These are phyloP conservation scores for Kobus ellipsiprymnus DNA, from an alignment of 2,113 vertebrate species.

Conservation along the genomic window DNA sequence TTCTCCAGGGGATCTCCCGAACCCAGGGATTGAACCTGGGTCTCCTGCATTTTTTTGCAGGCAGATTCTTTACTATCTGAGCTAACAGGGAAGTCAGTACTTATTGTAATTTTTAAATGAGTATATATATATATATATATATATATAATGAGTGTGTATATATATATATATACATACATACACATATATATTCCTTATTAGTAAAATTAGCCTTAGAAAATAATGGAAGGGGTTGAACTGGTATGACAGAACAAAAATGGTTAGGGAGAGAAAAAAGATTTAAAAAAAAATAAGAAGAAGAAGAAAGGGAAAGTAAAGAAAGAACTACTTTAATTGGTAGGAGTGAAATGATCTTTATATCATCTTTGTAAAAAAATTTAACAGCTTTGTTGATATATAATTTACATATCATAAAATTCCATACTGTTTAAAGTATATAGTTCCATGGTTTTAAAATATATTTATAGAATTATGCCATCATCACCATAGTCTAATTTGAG, in stretches of 20 bases:
- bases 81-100: not conserved
- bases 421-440: not conserved
- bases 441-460: not conserved
- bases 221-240: not conserved
- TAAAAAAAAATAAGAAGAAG: not conserved
- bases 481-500: not conserved
- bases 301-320: not conserved
- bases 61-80: not conserved
- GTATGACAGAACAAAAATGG: not conserved
- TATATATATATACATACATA: too few relatives aligned
- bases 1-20: not conserved
- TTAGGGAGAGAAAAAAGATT: not conserved
- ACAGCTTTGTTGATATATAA: constrained; percentile 34
- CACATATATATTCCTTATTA: not conserved
- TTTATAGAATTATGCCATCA: not conserved
- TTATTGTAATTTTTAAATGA: not conserved
- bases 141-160: too few relatives aligned
- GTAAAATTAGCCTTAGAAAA: not conserved
- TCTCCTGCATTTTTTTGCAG: not conserved
- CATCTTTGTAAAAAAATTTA: constrained; percentile 13
- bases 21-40: accelerated
- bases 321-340: not conserved
- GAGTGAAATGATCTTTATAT: not conserved
- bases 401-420: constrained; percentile 43
- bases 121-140: too few relatives aligned